Evolutionary conservation across 1,140 invertebrate species (phyloP), one percentile per base, ranked within the genome.

Genomic region (Drosophila watanabei): DNA sequence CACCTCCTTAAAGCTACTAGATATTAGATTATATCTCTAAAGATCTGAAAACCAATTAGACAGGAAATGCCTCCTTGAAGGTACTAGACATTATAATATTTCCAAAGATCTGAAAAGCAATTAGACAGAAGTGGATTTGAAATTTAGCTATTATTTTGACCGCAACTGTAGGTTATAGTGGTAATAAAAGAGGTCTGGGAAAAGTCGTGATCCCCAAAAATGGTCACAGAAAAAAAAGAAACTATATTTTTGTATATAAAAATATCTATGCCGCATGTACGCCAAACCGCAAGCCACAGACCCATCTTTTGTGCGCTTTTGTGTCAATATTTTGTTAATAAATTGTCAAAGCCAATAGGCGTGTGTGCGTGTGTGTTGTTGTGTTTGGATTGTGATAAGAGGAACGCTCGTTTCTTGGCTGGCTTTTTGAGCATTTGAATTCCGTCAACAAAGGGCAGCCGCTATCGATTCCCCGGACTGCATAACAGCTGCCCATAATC

Each of bases 381-480:
- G 71, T 64, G 72, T 64, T 72, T 43, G 28, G 30, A 9, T 69
- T 81, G 77, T 58, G 62, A 81, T 86, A 78, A 76, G 82, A 59
- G 58, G 48, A 86, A 49, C 35, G 39, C 52, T 71, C 52, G 32
- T 60, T 63, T 48, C 46, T 48, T 68, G 24, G 11, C 52, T 59
- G 37, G 30, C 43, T 79, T 62, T 62, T 41, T 39, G 16, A 59
- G 59, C 41, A 62, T 46, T 68, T 64, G 33, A 43, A 33, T 62
- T 52, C 51, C 52, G 58, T 63, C 45, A 78, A 79, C 82, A 82
- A 86, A 85, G 75, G 79, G 69, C 70, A 64, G 45, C 13, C 61
- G 70, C 79, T 88, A 87, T 87, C 80, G 80, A 82, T 87, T 76
- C 71, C 43, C 51, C 33, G 37, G 43, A 65, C 59, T 76, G 72